phyloP scores from a whole-genome alignment of 2,888 invertebrate genomes.

The Halocaridina rubra region DNA sequence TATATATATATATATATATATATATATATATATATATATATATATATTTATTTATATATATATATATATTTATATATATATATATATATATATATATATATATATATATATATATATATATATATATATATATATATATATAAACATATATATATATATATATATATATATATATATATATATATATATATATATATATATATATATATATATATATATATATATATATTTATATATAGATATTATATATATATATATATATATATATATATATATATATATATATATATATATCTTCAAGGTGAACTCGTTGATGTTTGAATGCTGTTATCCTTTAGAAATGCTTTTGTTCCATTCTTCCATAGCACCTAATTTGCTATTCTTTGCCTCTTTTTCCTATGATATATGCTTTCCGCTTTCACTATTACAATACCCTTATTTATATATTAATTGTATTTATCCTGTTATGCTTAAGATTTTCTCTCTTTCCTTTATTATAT shows the following conservation, averaged over 20 bases:
- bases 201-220: neutral
- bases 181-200: neutral
- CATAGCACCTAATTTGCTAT: too few species aligned
- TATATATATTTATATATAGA: neutral
- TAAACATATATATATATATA: neutral
- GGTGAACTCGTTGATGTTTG: too few species aligned
- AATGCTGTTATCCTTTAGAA: too few species aligned
- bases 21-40: neutral
- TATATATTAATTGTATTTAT: too few species aligned
- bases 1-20: neutral
- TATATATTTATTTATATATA: neutral
- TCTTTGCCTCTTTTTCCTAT: too few species aligned
- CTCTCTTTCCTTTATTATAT: too few species aligned
- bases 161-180: neutral
- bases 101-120: neutral
- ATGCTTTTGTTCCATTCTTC: too few species aligned
- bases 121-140: neutral
- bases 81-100: neutral
- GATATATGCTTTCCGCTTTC: too few species aligned
- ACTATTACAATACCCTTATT: too few species aligned
- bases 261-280: neutral
- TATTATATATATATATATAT: neutral
- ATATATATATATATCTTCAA: constrained; percentile 6
- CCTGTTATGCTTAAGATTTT: too few species aligned
- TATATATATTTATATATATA: neutral